Conservation (phyloP, 2,888 invertebrate species). For the Tetrapedia diversipes region DNA sequence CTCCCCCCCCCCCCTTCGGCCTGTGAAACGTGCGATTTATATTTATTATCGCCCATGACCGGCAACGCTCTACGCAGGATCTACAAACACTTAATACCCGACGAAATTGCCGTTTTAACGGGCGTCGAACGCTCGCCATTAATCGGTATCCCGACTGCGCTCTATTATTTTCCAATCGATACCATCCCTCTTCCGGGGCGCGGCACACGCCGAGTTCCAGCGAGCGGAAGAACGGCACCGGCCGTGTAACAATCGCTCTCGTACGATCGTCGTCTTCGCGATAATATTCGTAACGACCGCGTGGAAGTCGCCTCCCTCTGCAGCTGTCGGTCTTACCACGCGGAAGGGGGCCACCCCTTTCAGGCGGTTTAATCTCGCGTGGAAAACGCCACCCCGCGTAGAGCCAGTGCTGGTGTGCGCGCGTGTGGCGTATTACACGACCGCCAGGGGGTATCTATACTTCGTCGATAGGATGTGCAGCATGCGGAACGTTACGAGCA, state of each 20-base stretch:
- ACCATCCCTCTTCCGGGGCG: neutral
- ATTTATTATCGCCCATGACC: constrained; percentile 6
- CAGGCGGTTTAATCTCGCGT: constrained; percentile 47
- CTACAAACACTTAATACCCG: constrained; percentile 44
- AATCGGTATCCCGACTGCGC: constrained; percentile 16
- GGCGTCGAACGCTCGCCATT: constrained; percentile 17
- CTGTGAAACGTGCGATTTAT: neutral
- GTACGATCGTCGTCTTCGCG: constrained; percentile 33
- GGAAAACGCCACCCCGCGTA: constrained; percentile 21
- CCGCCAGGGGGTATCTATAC: constrained; percentile 45
- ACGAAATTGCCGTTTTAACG: constrained; percentile 36
- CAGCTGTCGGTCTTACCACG: neutral
- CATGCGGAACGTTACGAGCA: constrained; percentile 66
- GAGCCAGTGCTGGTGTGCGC: neutral
- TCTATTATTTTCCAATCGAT: constrained; percentile 52
- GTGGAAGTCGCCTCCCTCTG: neutral
- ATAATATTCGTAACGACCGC: constrained; percentile 38
- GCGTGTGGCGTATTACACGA: constrained; percentile 31
- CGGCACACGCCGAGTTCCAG: constrained; percentile 18
- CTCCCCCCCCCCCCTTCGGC: too few relatives aligned
- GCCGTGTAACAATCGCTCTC: too few relatives aligned
- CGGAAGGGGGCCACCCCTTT: constrained; percentile 10
- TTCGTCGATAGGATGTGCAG: constrained; percentile 64
- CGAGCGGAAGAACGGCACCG: constrained; percentile 27
- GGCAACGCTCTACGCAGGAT: constrained; percentile 22